Conservation (phyloP, 2,113 vertebrate species). For the human (Homo sapiens) region DNA sequence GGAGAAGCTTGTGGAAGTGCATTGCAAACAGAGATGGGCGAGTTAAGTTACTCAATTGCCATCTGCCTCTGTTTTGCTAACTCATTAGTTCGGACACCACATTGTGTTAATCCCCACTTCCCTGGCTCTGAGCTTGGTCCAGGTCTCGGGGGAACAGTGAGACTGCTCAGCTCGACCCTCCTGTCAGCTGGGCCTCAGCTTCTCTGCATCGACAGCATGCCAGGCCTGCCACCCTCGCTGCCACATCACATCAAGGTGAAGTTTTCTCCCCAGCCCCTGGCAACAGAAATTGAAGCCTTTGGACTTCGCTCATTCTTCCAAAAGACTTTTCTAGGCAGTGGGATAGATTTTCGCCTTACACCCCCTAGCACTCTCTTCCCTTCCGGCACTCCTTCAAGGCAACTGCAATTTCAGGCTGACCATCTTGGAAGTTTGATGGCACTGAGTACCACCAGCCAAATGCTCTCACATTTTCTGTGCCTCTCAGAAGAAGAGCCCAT, state of each 20-base stretch:
- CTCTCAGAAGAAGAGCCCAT: neutral
- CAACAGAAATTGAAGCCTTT: neutral
- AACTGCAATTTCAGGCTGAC: neutral
- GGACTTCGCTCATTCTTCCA: neutral
- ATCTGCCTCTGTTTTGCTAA: constrained; percentile 80
- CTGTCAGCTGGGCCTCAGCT: constrained; percentile 50
- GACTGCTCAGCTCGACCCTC: constrained; percentile 38
- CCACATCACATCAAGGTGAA: neutral
- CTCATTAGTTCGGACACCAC: constrained; percentile 76
- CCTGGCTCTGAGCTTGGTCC: constrained; percentile 64
- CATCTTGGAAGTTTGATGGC: neutral
- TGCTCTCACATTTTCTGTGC: neutral
- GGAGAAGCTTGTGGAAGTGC: constrained; percentile 33
- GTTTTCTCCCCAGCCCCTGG: neutral
- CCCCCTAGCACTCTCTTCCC: neutral
- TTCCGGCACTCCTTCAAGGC: neutral
- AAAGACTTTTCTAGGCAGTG: neutral
- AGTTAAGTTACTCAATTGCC: constrained; percentile 75
- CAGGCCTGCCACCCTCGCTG: constrained; percentile 23
- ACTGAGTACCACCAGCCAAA: neutral
- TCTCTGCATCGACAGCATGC: constrained; percentile 27
- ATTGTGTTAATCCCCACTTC: constrained; percentile 77
- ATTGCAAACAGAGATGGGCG: constrained; percentile 63
- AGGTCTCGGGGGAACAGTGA: constrained; percentile 53
- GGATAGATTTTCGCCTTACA: neutral